Evolutionary conservation across 2,888 invertebrate species (phyloP).

Genomic region (Penaeus monodon): DNA sequence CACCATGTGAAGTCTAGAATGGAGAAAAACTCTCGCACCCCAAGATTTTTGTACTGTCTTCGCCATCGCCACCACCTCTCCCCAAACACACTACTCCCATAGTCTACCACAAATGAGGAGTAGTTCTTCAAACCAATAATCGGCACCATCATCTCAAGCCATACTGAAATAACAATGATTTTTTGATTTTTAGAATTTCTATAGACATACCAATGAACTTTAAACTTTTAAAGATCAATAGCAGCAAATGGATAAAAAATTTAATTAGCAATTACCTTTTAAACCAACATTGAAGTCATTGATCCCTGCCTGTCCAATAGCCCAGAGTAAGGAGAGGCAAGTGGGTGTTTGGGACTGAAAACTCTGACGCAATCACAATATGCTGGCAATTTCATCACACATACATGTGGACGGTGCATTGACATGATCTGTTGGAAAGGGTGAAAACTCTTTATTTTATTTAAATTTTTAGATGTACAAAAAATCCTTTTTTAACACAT

Average conservation of each 20-base stretch:
- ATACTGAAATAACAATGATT: constrained; percentile 32
- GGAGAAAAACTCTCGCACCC: constrained; percentile 52
- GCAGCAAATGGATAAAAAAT: neutral
- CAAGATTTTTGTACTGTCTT: constrained; percentile 38
- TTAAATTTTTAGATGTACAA: neutral
- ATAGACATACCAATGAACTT: too few species aligned
- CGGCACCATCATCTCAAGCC: constrained; percentile 54
- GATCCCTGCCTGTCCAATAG: constrained; percentile 48
- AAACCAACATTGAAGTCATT: constrained; percentile 44
- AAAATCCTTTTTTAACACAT: too few species aligned
- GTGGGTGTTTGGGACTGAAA: constrained; percentile 52
- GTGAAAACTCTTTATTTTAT: neutral
- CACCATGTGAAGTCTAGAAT: constrained; percentile 59
- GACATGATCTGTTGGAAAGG: constrained; percentile 35
- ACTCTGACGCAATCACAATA: constrained; percentile 50
- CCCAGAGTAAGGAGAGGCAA: constrained; percentile 54
- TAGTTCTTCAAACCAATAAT: constrained; percentile 60
- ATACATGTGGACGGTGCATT: constrained; percentile 40
- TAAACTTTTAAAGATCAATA: neutral
- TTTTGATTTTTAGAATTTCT: too few species aligned
- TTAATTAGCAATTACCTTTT: constrained; percentile 24
- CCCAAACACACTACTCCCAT: constrained; percentile 45
- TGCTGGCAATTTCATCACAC: constrained; percentile 39
- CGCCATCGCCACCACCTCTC: constrained; percentile 41
- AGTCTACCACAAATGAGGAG: constrained; percentile 54